Evolutionary conservation across 2,888 invertebrate species (phyloP).

Genomic region (Dioctria rufipes): DNA sequence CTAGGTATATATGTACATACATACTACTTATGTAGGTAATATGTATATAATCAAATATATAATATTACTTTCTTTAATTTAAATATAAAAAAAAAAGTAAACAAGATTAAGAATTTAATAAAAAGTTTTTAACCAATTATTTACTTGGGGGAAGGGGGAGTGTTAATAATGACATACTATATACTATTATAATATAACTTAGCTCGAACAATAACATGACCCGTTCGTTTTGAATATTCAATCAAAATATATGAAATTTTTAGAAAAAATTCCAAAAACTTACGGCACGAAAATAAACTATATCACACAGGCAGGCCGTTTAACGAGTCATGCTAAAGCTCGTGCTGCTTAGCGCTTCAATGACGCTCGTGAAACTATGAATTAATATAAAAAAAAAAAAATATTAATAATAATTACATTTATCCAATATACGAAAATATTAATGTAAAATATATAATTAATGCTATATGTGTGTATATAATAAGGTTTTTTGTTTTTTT

Average conservation of each 20-base stretch:
- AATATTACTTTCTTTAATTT: slow-evolving; percentile 25
- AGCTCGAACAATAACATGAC: slow-evolving; percentile 35
- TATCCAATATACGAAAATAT: slow-evolving; percentile 41
- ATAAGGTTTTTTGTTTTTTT: background rate
- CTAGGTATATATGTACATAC: slow-evolving; percentile 7
- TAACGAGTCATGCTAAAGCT: slow-evolving; percentile 56
- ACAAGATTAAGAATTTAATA: slow-evolving; percentile 50
- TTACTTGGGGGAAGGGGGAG: background rate
- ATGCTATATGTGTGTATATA: slow-evolving; percentile 12
- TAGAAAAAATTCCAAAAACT: slow-evolving; percentile 28
- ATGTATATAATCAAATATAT: slow-evolving; percentile 24
- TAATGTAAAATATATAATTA: slow-evolving; percentile 44
- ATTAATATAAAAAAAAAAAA: background rate
- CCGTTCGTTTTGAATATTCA: slow-evolving; percentile 7
- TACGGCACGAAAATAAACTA: slow-evolving; percentile 60
- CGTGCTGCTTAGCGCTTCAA: background rate
- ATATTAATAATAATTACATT: slow-evolving; percentile 52
- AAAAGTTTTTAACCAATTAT: slow-evolving; percentile 39
- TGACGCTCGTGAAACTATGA: slow-evolving; percentile 7
- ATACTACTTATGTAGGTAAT: too few species aligned
- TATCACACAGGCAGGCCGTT: slow-evolving; percentile 60
- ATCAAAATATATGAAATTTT: too few species aligned
- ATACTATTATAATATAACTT: too few species aligned
- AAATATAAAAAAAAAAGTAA: slow-evolving; percentile 40
- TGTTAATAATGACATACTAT: slow-evolving; percentile 31